Evolutionary conservation across 2,113 vertebrate species (phyloP), one percentile per base, ranked within the genome.

Genomic region (Nerophis ophidion): DNA sequence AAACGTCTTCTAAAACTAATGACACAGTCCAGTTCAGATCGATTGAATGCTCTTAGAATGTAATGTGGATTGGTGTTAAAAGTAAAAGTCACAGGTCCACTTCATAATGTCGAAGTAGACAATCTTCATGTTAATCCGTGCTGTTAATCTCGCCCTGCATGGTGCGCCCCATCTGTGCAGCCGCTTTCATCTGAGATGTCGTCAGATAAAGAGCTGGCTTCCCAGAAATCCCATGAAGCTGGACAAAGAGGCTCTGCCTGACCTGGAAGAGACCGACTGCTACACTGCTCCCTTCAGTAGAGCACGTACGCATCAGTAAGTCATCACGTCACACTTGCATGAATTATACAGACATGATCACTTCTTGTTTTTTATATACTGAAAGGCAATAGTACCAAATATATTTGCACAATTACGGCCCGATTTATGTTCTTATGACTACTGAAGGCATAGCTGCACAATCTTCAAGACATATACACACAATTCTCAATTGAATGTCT

Each of bases 161-260:
- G 38, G 38, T 51, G 16, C 50, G 48, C 4, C 48, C 26, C 46
- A 0, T 55, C 71, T 42, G 44, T 34, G 77, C 82, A 88, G 83
- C 87, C 93, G 92, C 78, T 90, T 97, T 76, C 93, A 97, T 84
- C 89, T 89, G 73, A 92, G 92, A 68, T 93, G 92, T 70, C 91
- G 87, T 70, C 93, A 97, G 77, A 72, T 99, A 54, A 98, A 96
- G 80, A 95, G 93, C 12, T 98, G 95, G 95, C 81, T 99, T 77
- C 92, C 95, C 14, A 91, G 87, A 78, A 99, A 99, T 78, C 96
- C 97, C 3, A 99, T 99, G 97, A 94, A 97, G 87, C 91, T 99
- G 3, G 97, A 99, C 83, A 99, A 98, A 79, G 93, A 96, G 72
- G 94, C 94, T 0, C 81, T 99, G 44, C 97, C 96, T 45, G 94